Evolutionary conservation across 2,113 vertebrate species (phyloP), one percentile per base, ranked within the genome.

Genomic region (Lamprologus speciosus): DNA sequence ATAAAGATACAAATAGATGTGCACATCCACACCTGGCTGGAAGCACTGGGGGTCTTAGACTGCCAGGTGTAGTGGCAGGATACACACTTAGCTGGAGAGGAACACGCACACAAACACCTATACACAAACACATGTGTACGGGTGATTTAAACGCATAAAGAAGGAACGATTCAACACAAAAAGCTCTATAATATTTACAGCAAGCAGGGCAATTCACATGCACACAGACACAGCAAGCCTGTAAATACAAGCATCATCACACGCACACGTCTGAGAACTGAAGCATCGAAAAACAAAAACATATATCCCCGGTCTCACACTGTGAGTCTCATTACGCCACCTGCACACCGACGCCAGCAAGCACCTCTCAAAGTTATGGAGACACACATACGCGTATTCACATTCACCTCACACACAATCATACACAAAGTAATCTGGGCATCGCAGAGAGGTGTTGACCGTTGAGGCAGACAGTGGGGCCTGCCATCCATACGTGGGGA

Each of bases 51-150:
- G 89, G 82, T 80, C 88, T 83, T 23, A 65, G 26, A 65, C 78
- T 89, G 63, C 81, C 92, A 93, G 91, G 90, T 92, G 90, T 80
- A 88, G 83, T 81, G 80, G 80, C 81, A 87, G 86, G 84, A 92
- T 85, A 54, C 88, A 91, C 84, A 90, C 86, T 70, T 87, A 89
- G 86, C 10, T 7, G 4, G 12, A 57, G 68, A 84, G 33, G 54
- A 89, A 89, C 81, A 57, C 84, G 85, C 89, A 86, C 90, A 91
- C 88, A 89, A 33, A 87, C 58, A 81, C 65, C 55, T 35, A 50
- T 31, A 8, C 26, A n/a, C 7, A 78, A 51, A 51, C 45, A 13
- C 73, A 28, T 75, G 70, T 65, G 60, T 17, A 70, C 53, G 5
- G 37, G 47, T 60, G 85, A 87, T 80, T 42, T 37, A 80, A 65